phyloP scores from a whole-genome alignment of 2,113 vertebrate species.

The Pseudois nayaur region DNA sequence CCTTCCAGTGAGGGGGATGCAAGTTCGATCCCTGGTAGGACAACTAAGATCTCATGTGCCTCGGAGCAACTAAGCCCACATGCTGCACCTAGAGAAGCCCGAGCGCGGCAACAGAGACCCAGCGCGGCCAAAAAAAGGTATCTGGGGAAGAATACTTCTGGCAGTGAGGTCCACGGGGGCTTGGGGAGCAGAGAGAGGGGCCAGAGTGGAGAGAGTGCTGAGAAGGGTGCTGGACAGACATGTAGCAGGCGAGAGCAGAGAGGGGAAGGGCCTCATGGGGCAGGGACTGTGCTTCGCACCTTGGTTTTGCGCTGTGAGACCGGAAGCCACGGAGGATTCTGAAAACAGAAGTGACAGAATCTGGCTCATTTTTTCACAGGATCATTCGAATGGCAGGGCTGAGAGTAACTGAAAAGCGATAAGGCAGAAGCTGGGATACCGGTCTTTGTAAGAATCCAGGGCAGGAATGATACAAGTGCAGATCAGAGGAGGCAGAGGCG shows the following conservation, averaged over 20 bases:
- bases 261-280: neutral
- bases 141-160: neutral
- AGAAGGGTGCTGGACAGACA: neutral
- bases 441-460: neutral
- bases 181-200: neutral
- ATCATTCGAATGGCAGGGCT: neutral
- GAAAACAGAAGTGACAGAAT: neutral
- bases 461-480: neutral
- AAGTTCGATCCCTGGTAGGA: neutral
- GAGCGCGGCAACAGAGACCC: neutral
- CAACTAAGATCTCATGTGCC: neutral
- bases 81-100: neutral
- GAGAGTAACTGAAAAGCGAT: neutral
- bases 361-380: neutral
- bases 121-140: neutral
- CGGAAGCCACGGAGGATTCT: neutral
- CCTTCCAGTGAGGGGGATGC: neutral
- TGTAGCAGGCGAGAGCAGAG: neutral
- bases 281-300: rapidly evolving
- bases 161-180: neutral
- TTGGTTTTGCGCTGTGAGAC: neutral
- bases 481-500: neutral
- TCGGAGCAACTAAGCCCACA: neutral
- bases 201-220: neutral
- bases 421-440: neutral